These are phyloP conservation scores for Galeopterus variegatus DNA, from an alignment of 2,113 vertebrate species.

Conservation along the genomic window DNA sequence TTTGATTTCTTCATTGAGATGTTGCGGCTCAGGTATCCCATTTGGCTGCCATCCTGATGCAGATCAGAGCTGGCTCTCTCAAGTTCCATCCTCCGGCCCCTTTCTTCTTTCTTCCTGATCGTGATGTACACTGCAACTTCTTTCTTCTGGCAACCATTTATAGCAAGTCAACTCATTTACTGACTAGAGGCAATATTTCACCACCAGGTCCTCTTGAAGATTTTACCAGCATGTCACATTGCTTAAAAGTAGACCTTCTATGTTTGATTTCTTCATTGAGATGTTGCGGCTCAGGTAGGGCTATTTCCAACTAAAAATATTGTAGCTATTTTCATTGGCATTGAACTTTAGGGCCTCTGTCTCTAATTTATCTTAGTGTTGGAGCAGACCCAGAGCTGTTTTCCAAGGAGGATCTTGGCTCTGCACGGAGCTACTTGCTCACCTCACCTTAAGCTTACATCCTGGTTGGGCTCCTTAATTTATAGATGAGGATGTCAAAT, in stretches of 20 bases:
- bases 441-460: conserved; percentile 52
- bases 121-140: neutral
- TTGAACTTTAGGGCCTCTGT: conserved; percentile 76
- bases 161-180: conserved; percentile 58
- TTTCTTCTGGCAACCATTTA: conserved; percentile 62
- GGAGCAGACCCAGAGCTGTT: conserved; percentile 74
- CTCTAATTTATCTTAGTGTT: conserved; percentile 72
- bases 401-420: conserved; percentile 56
- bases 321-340: conserved; percentile 78
- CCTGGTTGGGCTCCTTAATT: conserved; percentile 69
- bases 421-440: conserved; percentile 41
- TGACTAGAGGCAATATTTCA: conserved; percentile 62
- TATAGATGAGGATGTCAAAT: conserved; percentile 68
- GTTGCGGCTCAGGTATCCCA: conserved; percentile 60
- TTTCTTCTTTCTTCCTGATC: neutral
- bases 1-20: conserved; percentile 81
- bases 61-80: neutral
- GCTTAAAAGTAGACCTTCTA: conserved; percentile 76
- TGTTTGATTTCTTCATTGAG: conserved; percentile 81
- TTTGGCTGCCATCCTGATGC: neutral
- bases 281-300: conserved; percentile 69
- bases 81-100: neutral
- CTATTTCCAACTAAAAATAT: conserved; percentile 80
- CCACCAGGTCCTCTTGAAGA: conserved; percentile 27
- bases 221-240: conserved; percentile 70